Base-by-base conservation (phyloP, 2,797 vertebrate species). In the Micromesistius poutassou region DNA sequence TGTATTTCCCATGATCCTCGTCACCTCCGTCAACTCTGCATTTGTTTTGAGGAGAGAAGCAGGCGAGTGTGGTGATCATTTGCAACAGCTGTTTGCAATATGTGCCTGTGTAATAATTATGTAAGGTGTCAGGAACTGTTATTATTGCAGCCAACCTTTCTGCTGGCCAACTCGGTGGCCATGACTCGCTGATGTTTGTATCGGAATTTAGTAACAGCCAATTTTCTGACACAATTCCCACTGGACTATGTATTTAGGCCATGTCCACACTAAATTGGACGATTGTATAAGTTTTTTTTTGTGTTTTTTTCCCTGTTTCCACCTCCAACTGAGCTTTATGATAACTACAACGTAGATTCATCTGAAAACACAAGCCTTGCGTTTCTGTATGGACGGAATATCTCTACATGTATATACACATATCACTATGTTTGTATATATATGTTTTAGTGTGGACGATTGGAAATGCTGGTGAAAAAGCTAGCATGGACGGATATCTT, bases 121-220 rank as follows among this genome's bases (percentile, higher is more conserved):
- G 71, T 72, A 36, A 72, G 30, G 33, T 10, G 4, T 25, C 62
- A 62, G 55, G 25, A 68, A 68, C 62, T 28, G 62, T 28, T 28
- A 19, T 19, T 62, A 28, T 68, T 68, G 62, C 62, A 68, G n/a
- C 9, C 62, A 68, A n/a, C 62, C 25, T 91, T 82, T 13, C 2
- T 68, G 62, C n/a, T 38, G 9, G 62, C 62, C 62, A 68, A 68
- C 62, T 68, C 62, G 62, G 62, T 68, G 62, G 62, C 62, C 62
- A 12, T 68, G 62, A 68, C 62, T 28, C 25, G 25, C 62, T 22
- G n/a, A 9, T 62, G 55, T 62, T 62, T 62, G 22, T n/a, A n/a
- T 25, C 55, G 14, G 55, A 25, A 25, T 62, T 62, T 62, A 62
- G 22, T 62, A 62, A 62, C 55, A 9, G 55, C 22, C 55, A 25